Conservation (phyloP, 2,888 invertebrate species). For the Byasa hedistus region DNA sequence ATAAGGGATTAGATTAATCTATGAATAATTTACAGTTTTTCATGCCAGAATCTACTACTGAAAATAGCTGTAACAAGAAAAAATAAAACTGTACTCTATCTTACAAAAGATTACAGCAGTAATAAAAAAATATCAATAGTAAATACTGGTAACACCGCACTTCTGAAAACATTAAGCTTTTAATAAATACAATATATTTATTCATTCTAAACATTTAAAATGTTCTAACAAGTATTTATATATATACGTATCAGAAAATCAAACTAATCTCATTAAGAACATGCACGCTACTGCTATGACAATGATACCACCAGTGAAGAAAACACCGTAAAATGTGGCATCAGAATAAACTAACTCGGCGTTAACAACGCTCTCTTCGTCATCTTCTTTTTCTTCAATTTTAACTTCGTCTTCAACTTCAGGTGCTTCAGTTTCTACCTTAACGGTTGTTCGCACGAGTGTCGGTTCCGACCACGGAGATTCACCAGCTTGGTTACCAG, state of each 20-base stretch:
- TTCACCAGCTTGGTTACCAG: constrained; percentile 50
- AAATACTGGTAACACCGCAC: too few relatives aligned
- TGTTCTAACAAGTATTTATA: not conserved
- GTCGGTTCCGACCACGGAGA: constrained; percentile 55
- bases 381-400: constrained; percentile 28
- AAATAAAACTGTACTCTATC: too few relatives aligned
- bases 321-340: constrained; percentile 56
- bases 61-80: too few relatives aligned
- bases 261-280: constrained; percentile 53
- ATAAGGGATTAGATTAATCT: not conserved
- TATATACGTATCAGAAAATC: constrained; percentile 26
- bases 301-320: constrained; percentile 57
- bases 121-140: too few relatives aligned
- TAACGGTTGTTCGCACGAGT: constrained; percentile 37
- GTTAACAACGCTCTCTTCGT: constrained; percentile 31
- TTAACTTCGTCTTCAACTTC: constrained; percentile 28
- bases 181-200: not conserved
- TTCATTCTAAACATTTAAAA: constrained; percentile 10
- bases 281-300: constrained; percentile 52
- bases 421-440: constrained; percentile 33
- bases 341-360: constrained; percentile 31
- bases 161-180: not conserved
- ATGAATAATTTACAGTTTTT: not conserved
- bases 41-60: too few relatives aligned
- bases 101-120: too few relatives aligned